Evolutionary conservation across 2,888 invertebrate genomes (phyloP), one percentile per base, ranked within the genome.

Genomic region (Rhagophthalmus giganteus): DNA sequence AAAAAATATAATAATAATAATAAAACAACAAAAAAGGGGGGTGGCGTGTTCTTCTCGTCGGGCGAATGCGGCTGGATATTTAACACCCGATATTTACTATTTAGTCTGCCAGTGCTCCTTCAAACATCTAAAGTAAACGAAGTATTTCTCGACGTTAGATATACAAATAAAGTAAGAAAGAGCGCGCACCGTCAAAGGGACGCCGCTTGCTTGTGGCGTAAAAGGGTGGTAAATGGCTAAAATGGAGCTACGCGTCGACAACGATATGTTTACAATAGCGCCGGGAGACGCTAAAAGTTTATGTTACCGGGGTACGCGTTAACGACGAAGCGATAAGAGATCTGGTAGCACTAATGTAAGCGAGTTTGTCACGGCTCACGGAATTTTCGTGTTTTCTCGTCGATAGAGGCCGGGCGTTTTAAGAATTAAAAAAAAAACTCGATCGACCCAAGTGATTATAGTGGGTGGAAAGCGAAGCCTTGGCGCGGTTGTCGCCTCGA

Each of bases 61-160:
- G 15, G 33, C n/a, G 28, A 44, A 34, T 24, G 30, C 26, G 24
- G 28, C 13, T 28, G 20, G 28, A 15, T 37, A 26, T 45, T 45
- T 28, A 45, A 31, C 35, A 25, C 37, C 26, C 28, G 33, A 38
- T 53, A 49, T 56, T 53, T 56, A 52, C 44, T 52, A 58, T 58
- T 58, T 53, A 58, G 55, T 55, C 58, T 55, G 50, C 39, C 11
- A 44, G 41, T 31, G 37, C 45, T 40, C 34, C 24, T 20, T 42
- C 44, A 30, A 49, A 49, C 51, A 46, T 24, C 27, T 24, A 39
- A 44, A 42, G 46, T 51, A 42, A 42, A 55, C 49, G 11, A 15
- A 38, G 34, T 40, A 45, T 54, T 51, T 20, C 31, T 32, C 15
- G 28, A 44, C 38, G 51, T 44, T 51, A 38, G 45, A 46, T 32